phyloP scores from a whole-genome alignment of 2,113 vertebrate genomes.

The Chloropsis cyanopogon region DNA sequence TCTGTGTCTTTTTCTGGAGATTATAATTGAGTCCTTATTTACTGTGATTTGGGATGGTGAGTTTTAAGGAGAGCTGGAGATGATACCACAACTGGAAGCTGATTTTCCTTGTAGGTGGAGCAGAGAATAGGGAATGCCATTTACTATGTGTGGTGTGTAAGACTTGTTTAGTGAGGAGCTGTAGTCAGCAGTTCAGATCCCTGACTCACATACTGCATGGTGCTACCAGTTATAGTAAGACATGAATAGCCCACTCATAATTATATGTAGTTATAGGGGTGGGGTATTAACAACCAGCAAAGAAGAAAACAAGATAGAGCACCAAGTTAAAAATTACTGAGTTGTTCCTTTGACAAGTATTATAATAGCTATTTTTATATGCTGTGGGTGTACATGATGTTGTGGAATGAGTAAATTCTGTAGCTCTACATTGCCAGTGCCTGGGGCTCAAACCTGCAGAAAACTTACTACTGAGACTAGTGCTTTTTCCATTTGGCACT shows the following conservation, averaged over 20 bases:
- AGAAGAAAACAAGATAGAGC: conserved; percentile 40
- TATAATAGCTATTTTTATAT: conserved; percentile 36
- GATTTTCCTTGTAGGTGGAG: conserved; percentile 42
- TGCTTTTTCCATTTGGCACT: background rate
- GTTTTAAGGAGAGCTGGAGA: conserved; percentile 32
- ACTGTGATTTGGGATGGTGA: background rate
- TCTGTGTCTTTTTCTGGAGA: background rate
- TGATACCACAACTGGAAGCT: background rate
- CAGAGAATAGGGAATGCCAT: conserved; percentile 11
- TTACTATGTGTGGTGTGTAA: background rate
- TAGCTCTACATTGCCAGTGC: background rate
- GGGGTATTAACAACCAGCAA: conserved; percentile 26
- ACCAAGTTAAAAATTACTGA: conserved; percentile 52
- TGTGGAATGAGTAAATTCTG: conserved; percentile 34
- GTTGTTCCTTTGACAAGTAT: conserved; percentile 50
- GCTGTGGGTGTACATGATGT: conserved; percentile 31
- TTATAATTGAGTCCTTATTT: background rate
- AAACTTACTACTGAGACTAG: background rate
- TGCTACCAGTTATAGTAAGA: conserved; percentile 28
- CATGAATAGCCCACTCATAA: conserved; percentile 24
- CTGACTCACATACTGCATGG: conserved; percentile 43
- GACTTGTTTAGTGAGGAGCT: conserved; percentile 44
- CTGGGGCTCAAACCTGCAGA: conserved; percentile 5
- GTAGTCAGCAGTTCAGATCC: conserved; percentile 37
- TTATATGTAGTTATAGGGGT: conserved; percentile 16